Conservation (phyloP, 2,113 vertebrate species). For the Tachysurus fulvidraco region DNA sequence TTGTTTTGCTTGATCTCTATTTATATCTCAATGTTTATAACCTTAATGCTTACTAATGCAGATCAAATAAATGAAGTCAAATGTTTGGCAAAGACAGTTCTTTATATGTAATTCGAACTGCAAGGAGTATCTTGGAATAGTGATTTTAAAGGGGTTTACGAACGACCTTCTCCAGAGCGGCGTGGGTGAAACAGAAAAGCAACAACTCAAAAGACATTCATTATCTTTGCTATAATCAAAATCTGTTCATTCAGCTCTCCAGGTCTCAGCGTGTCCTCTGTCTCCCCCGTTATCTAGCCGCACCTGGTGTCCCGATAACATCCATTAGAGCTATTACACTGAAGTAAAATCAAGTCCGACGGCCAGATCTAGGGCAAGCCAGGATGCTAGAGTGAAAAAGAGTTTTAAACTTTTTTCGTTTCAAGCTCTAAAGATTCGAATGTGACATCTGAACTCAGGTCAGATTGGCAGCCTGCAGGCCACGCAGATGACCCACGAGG, state of each 20-base stretch:
- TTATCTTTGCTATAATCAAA: not conserved
- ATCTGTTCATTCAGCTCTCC: not conserved
- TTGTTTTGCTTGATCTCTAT: not conserved
- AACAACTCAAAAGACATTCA: not conserved
- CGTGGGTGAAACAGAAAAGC: not conserved
- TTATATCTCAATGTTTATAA: not conserved
- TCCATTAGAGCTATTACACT: not conserved
- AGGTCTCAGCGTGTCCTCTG: not conserved
- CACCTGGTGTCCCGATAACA: not conserved
- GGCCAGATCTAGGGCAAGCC: not conserved
- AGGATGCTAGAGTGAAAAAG: not conserved
- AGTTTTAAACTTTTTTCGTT: not conserved
- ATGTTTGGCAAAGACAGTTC: not conserved
- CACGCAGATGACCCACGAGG: conserved; percentile 96
- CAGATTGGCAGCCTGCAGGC: conserved; percentile 98
- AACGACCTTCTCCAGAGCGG: not conserved
- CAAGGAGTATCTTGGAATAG: not conserved
- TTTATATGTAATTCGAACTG: not conserved
- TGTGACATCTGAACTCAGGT: conserved; percentile 69
- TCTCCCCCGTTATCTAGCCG: not conserved
- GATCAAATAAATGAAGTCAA: not conserved
- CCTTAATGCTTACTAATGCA: not conserved
- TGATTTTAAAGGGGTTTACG: not conserved
- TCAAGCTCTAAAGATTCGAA: not conserved
- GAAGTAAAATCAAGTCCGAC: not conserved